Evolutionary conservation across 2,888 invertebrate genomes (phyloP).

Genomic region (Meiosimyza platycephala): DNA sequence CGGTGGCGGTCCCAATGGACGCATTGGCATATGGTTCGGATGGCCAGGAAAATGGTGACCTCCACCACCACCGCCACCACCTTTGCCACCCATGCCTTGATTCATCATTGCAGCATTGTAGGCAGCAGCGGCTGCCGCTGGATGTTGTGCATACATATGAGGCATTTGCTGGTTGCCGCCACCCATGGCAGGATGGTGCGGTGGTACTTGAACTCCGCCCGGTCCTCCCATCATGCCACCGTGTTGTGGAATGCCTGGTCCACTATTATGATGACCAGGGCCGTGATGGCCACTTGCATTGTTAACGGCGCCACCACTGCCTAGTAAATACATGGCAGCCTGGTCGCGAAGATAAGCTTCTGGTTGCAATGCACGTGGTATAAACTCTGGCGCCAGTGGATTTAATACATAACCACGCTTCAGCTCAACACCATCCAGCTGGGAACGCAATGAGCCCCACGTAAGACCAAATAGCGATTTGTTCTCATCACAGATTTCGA

Average conservation of each 20-base stretch:
- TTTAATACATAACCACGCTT: constrained; percentile 83
- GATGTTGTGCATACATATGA: constrained; percentile 57
- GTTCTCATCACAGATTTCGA: constrained; percentile 78
- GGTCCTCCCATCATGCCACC: constrained; percentile 39
- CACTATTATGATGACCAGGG: constrained; percentile 44
- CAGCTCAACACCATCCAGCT: constrained; percentile 79
- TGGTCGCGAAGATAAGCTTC: constrained; percentile 68
- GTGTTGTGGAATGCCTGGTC: constrained; percentile 29
- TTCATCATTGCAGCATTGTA: constrained; percentile 60
- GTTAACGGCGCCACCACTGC: constrained; percentile 22
- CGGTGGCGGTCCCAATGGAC: constrained; percentile 53
- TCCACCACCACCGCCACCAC: constrained; percentile 46
- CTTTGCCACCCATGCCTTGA: constrained; percentile 46
- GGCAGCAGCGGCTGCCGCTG: constrained; percentile 49
- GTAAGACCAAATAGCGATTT: constrained; percentile 79
- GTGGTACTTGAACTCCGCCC: constrained; percentile 47
- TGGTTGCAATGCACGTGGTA: constrained; percentile 73
- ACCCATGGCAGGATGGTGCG: constrained; percentile 59
- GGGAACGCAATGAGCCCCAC: constrained; percentile 75
- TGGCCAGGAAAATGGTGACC: constrained; percentile 52
- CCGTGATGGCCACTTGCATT: constrained; percentile 48
- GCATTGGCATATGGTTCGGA: constrained; percentile 55
- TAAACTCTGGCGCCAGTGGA: constrained; percentile 83
- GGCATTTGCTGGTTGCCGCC: constrained; percentile 55
- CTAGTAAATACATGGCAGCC: constrained; percentile 60